Conservation (phyloP, 64 coral and sea anemone species). For the Catalaphyllia jardinei region DNA sequence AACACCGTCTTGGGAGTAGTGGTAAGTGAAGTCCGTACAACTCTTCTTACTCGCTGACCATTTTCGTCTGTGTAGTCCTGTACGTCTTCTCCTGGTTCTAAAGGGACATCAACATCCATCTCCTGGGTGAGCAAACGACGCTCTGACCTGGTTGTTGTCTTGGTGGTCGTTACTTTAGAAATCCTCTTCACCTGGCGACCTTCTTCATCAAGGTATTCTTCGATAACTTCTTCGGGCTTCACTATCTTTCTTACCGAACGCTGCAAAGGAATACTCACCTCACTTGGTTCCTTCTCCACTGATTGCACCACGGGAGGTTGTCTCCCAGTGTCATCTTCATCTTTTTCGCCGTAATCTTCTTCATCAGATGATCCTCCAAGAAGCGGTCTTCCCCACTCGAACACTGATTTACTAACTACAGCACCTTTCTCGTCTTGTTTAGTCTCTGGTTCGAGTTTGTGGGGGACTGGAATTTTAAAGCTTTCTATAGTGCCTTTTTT, state of each 20-base stretch:
- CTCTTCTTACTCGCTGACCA: conserved; percentile 75
- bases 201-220: conserved; percentile 76
- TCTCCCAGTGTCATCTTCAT: not conserved
- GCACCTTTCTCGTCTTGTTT: not conserved
- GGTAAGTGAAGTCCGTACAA: conserved; percentile 54
- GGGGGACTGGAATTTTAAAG: not conserved
- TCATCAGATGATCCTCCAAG: not conserved
- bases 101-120: conserved; percentile 53
- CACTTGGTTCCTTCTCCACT: conserved; percentile 37
- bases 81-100: conserved; percentile 66
- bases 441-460: not conserved
- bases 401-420: not conserved
- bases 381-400: conserved; percentile 39
- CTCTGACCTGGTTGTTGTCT: conserved; percentile 25
- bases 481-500: conserved; percentile 13
- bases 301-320: conserved; percentile 16
- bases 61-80: conserved; percentile 87
- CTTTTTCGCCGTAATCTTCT: not conserved
- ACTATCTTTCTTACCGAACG: not conserved
- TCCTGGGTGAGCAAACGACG: not conserved
- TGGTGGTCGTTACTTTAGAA: conserved; percentile 61
- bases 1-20: conserved; percentile 4
- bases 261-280: conserved; percentile 37
- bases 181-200: conserved; percentile 71
- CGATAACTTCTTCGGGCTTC: conserved; percentile 47